Base-by-base conservation (phyloP, 2,888 invertebrate species). In the Himalopsyche kuldschensis region DNA sequence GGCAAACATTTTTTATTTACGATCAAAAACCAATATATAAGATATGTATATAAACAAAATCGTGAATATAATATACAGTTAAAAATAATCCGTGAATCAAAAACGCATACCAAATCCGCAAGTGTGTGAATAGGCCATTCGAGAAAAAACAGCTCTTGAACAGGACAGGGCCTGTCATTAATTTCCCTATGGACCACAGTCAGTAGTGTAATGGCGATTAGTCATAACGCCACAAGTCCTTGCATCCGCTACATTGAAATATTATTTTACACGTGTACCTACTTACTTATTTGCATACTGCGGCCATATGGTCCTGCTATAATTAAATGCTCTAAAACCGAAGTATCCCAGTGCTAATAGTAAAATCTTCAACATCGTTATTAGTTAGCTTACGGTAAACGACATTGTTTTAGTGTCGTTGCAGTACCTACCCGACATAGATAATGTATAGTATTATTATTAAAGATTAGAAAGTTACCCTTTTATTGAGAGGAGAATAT, bases 161-260 rank as follows among this genome's bases (percentile, higher is more conserved):
- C 24, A 15, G 78, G 11, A 27, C 47, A 31, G 30, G 46, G 47
- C 46, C 46, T 31, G 55, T 47, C 84, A 86, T 86, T 86, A 86
- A 86, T 86, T 86, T 86, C 86, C 86, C 86, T 24, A 55, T 55
- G 20, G 55, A 55, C 55, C 55, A 55, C 55, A 55, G 47, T 20
- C 20, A n/a, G 24, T 30, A 32, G 84, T 80, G 82, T 80, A 78
- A 78, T 83, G 85, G 81, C 84, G 84, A 86, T 86, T 86, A 86
- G 84, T 86, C 82, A 85, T 82, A 82, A 85, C 82, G 82, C 81
- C 81, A 27, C 76, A 76, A 24, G 30, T 30, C 79, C 46, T 31
- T 35, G 79, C 79, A 55, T 20, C 55, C 55, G 55, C 55, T 55
- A 24, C 55, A n/a, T n/a, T 55, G 55, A 55, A 6, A 55, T 55